These are phyloP conservation scores for Pteronura brasiliensis DNA, from an alignment of 2,113 vertebrate genomes.

Conservation along the genomic window DNA sequence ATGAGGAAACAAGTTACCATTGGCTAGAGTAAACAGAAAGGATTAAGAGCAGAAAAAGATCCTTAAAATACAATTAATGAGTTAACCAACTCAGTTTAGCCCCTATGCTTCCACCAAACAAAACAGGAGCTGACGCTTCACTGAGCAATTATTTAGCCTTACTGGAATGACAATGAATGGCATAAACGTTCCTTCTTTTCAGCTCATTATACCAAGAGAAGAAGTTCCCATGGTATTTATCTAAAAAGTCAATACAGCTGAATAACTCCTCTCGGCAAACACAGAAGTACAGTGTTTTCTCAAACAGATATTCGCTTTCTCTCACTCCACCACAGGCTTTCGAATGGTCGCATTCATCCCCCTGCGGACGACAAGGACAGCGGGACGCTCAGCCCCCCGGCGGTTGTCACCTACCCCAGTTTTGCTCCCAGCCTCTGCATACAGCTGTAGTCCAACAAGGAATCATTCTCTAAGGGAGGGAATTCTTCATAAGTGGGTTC, in stretches of 20 bases:
- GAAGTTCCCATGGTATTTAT: not conserved
- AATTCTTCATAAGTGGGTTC: conserved; percentile 93
- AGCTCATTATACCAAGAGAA: not conserved
- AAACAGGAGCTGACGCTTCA: not conserved
- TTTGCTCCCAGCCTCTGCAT: conserved; percentile 97
- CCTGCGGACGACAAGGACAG: not conserved
- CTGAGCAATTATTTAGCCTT: not conserved
- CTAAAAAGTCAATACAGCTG: not conserved
- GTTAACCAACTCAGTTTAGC: not conserved
- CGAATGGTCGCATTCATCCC: not conserved
- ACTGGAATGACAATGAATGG: not conserved
- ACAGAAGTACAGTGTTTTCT: not conserved
- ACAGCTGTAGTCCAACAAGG: conserved; percentile 91
- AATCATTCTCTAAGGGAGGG: conserved; percentile 90
- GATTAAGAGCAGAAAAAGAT: not conserved
- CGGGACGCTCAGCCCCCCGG: not conserved
- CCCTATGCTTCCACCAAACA: not conserved
- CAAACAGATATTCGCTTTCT: not conserved
- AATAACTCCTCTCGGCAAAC: not conserved
- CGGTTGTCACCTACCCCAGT: conserved; percentile 87
- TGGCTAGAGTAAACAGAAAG: not conserved
- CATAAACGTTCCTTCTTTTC: not conserved
- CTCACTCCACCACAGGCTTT: not conserved
- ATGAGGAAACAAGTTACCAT: not conserved
- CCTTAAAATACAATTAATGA: not conserved